Evolutionary conservation across 2,113 vertebrate genomes (phyloP), one percentile per base, ranked within the genome.

Genomic region (Hippopotamus amphibius): DNA sequence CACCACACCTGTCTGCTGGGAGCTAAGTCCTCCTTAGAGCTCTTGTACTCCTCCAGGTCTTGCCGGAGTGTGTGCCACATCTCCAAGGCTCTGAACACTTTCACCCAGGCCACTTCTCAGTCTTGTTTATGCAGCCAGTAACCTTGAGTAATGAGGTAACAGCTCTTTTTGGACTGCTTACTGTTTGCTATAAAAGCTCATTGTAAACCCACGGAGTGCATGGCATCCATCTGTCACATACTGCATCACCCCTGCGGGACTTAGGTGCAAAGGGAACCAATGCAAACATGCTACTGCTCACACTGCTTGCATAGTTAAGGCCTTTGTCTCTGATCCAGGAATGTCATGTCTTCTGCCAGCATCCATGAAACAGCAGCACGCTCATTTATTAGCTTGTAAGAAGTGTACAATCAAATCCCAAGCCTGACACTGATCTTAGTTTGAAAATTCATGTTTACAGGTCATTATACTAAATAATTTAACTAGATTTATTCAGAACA

Each of bases 321-420:
- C 48, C 46, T 90, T 71, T 65, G 57, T 85, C 81, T 72, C 26
- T 30, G 43, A 77, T 37, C 50, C 63, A 68, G 80, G 33, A 93
- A 81, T 28, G 30, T 22, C 26, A 33, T 7, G 26, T 69, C 4
- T 63, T 65, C 55, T 77, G 53, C 22, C 37, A 79, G 33, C 37
- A 46, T 46, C n/a, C 46, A 30, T 7, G 8, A 68, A 80, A 69
- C 17, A 92, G 11, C 12, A 72, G 72, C 10, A 69, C 15, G 19
- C 43, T 63, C 46, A n/a, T 21, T 28, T n/a, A 59, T 15, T 24
- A 63, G 22, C 19, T 65, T 33, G 0, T 48, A 72, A 59, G 37
- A 76, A 53, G 8, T 46, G 21, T 72, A 55, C 85, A 90, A 68
- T 93, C 76, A 97, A 83, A 93, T 43, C 5, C 48, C 16, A 93